A percentile compares a stretch with the other conserved stretches of the same genome.
Evolutionary conservation across 1,140 invertebrate species (phyloP).

Genomic region (Bombus consobrinus): DNA sequence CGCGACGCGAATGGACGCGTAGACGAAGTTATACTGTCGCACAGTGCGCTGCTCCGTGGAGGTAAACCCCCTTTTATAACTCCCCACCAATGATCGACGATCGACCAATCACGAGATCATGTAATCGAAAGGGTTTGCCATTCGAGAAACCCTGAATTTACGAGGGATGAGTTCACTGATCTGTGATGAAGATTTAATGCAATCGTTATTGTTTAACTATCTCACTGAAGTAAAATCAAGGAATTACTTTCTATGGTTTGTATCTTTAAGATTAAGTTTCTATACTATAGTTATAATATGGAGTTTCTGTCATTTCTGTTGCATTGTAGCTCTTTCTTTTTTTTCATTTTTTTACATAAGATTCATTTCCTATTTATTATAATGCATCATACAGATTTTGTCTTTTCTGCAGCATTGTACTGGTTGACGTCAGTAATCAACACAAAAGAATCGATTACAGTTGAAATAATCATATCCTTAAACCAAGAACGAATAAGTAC

Average conservation of each 20-base stretch:
- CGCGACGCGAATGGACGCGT: background rate
- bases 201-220: background rate
- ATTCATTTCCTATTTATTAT: background rate
- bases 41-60: slow-evolving; percentile 41
- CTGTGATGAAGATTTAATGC: background rate
- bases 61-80: slow-evolving; percentile 37
- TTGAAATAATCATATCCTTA: background rate
- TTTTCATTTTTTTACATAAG: background rate
- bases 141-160: slow-evolving; percentile 29
- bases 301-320: background rate
- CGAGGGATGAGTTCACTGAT: slow-evolving; percentile 19
- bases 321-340: background rate
- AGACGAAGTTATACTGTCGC: slow-evolving; percentile 17
- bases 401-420: no score
- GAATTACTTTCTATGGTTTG: background rate
- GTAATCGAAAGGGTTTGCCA: slow-evolving; percentile 15
- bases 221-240: background rate
- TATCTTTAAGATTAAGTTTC: background rate
- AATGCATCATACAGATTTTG: background rate
- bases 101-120: slow-evolving; percentile 28
- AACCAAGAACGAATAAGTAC: background rate
- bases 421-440: background rate
- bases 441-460: background rate
- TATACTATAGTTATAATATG: background rate
- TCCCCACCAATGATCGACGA: slow-evolving; percentile 27